Percentiles rank a stretch among this genome's conserved stretches.
Conservation (phyloP, 2,113 vertebrate genomes). For the Ascaphus truei region DNA sequence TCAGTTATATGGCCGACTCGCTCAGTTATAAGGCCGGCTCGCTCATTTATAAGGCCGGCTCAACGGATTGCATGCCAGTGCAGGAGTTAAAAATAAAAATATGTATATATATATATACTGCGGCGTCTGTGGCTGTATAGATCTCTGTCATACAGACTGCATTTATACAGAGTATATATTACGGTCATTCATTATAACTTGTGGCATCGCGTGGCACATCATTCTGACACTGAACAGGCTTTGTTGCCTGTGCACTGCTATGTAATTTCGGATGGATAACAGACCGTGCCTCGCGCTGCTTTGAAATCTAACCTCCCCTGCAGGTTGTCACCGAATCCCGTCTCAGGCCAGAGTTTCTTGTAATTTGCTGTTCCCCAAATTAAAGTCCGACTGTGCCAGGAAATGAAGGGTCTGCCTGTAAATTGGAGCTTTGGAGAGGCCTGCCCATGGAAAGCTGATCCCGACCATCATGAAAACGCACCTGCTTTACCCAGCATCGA, state of each 20-base stretch:
- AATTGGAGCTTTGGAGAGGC: not conserved
- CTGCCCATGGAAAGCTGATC: no score
- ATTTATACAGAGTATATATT: slow-evolving; percentile 27
- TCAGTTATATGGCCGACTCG: no score
- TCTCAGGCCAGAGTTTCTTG: slow-evolving; percentile 15
- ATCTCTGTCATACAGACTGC: not conserved
- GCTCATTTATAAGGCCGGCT: no score
- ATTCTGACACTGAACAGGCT: slow-evolving; percentile 32
- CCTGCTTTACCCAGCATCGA: not conserved
- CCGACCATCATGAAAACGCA: not conserved
- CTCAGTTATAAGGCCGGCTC: no score
- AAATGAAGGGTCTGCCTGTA: slow-evolving; percentile 18
- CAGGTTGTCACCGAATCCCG: slow-evolving; percentile 19
- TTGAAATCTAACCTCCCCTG: slow-evolving; percentile 13
- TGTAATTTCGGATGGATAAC: slow-evolving; percentile 31
- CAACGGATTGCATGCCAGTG: no score
- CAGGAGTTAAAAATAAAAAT: not conserved
- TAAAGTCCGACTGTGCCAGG: slow-evolving; percentile 22
- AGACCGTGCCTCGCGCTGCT: no score
- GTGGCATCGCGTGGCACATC: slow-evolving; percentile 19
- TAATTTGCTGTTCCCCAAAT: slow-evolving; percentile 18
- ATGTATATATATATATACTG: no score
- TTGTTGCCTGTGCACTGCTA: slow-evolving; percentile 17
- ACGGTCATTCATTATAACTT: slow-evolving; percentile 26
- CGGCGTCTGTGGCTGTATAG: slow-evolving; percentile 6